Evolutionary conservation across 2,113 vertebrate genomes (phyloP), one percentile per base, ranked within the genome.

Genomic region (Cyprinodon variegatus): DNA sequence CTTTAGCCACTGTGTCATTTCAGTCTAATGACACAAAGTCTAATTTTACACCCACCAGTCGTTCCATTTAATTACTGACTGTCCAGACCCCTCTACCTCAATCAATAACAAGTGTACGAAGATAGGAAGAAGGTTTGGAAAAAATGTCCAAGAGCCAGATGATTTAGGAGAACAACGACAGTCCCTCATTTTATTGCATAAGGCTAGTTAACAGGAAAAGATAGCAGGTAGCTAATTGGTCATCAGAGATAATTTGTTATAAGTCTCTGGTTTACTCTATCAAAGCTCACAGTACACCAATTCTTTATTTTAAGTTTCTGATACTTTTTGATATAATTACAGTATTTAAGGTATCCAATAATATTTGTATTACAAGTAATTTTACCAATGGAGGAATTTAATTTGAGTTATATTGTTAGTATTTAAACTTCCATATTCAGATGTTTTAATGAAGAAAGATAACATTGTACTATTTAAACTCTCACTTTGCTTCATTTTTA

Each of bases 31-130:
- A 92, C 93, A 89, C 78, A 77, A 87, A 93, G 88, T 90, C 93
- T 94, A 93, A 94, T 94, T 95, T 94, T 93, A 94, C 92, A 94
- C 93, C 92, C 90, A 89, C 86, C 87, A 91, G 91, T 93, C 90
- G 81, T 91, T 94, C 91, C 64, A 72, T 94, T 93, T 93, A 94
- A 94, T 94, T 94, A 94, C 91, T 89, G 83, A 91, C 90, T 93
- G 93, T 93, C 90, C 91, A 88, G 88, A 85, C 71, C 86, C 83
- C 78, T 88, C 84, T 77, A 67, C 85, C 74, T 90, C 87, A 85
- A 94, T 93, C 92, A 90, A 93, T 93, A 94, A 93, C 71, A 87
- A 86, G 75, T 74, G 63, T 74, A 80, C 83, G 22, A 62, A 81
- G 83, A 89, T 72, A 77, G 83, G 73, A 57, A 61, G 70, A 87